Evolutionary conservation across 2,797 vertebrate genomes (phyloP).

Genomic region (Rhinoraja longicauda): DNA sequence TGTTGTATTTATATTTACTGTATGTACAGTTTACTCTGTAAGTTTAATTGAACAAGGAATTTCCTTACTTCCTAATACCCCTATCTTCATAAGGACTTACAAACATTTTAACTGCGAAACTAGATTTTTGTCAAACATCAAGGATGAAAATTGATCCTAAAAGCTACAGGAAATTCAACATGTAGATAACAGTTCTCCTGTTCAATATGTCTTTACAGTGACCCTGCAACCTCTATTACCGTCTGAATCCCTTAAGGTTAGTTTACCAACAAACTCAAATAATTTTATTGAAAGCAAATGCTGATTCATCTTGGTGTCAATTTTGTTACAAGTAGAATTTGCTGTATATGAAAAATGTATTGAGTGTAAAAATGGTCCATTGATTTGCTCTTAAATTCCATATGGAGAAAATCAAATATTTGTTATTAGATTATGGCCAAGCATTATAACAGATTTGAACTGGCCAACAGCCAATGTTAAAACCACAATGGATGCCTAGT

Average conservation of each 20-base stretch:
- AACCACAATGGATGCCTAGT: not conserved
- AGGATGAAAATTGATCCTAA: not conserved
- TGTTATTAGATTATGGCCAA: slow-evolving; percentile 17
- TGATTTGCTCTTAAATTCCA: slow-evolving; percentile 22
- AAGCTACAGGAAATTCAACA: not conserved
- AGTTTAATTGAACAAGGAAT: too few relatives aligned
- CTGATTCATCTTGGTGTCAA: slow-evolving; percentile 16
- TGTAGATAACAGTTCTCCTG: not conserved
- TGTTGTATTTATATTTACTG: too few relatives aligned
- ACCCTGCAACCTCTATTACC: not conserved
- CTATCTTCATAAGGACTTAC: not conserved
- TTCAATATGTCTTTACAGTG: not conserved
- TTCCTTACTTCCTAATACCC: too few relatives aligned
- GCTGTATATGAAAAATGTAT: not conserved
- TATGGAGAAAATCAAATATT: slow-evolving; percentile 23
- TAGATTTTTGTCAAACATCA: not conserved
- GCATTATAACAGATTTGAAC: not conserved
- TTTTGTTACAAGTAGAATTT: not conserved
- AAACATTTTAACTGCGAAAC: not conserved
- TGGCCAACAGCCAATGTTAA: not conserved
- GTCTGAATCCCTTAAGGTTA: not conserved
- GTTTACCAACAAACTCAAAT: not conserved
- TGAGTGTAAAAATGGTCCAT: slow-evolving; percentile 6
- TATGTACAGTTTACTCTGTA: too few relatives aligned
- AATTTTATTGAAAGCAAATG: not conserved